phyloP scores from a whole-genome alignment of 2,888 invertebrate genomes.

The Corythucha ciliata region DNA sequence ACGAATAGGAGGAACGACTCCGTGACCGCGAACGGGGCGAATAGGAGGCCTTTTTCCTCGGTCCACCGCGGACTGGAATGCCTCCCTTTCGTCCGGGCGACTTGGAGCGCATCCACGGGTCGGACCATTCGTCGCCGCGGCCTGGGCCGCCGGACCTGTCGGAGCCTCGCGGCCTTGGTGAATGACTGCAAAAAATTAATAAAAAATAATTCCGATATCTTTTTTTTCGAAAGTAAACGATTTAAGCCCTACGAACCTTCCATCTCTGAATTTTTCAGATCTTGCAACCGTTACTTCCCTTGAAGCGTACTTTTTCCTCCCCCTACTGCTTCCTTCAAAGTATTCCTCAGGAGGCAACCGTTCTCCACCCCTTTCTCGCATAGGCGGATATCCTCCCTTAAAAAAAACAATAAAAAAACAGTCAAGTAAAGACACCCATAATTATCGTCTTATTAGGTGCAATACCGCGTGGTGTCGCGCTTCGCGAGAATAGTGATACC shows the following conservation, averaged over 20 bases:
- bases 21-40: slow-evolving; percentile 47
- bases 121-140: slow-evolving; percentile 78
- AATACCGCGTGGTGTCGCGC: too few relatives aligned
- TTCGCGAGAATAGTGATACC: slow-evolving; percentile 23
- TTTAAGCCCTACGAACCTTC: slow-evolving; percentile 18
- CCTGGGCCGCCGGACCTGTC: slow-evolving; percentile 26
- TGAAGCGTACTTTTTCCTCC: slow-evolving; percentile 43
- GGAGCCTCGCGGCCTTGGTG: slow-evolving; percentile 19
- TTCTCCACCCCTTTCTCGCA: slow-evolving; percentile 16
- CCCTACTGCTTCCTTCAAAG: slow-evolving; percentile 21
- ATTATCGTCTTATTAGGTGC: too few relatives aligned
- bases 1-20: slow-evolving; percentile 23
- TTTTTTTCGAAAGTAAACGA: background rate
- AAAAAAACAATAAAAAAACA: slow-evolving; percentile 1
- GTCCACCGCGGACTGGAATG: too few relatives aligned
- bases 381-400: slow-evolving; percentile 10
- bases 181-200: slow-evolving; percentile 22
- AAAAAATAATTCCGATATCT: background rate
- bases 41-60: slow-evolving; percentile 53
- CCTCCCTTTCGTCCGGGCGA: slow-evolving; percentile 47
- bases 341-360: slow-evolving; percentile 26
- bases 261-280: slow-evolving; percentile 38
- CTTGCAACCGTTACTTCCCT: slow-evolving; percentile 70
- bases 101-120: slow-evolving; percentile 83
- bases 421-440: too few relatives aligned